Percentiles rank a stretch among this genome's conserved stretches.
phyloP scores from a whole-genome alignment of 2,888 invertebrate species.

The Lasioglossum vierecki region DNA sequence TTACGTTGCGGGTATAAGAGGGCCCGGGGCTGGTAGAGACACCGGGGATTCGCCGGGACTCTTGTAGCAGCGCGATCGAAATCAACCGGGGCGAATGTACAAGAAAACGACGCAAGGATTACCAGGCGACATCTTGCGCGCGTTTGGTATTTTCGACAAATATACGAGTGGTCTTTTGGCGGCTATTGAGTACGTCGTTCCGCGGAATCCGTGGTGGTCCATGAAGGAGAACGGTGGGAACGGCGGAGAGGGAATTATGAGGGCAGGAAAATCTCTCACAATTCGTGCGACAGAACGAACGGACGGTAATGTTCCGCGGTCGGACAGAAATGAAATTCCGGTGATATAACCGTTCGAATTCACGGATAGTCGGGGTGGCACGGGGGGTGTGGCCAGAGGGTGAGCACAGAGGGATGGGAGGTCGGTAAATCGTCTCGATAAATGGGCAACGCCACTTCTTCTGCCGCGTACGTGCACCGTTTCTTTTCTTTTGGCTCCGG shows the following conservation, averaged over 20 bases:
- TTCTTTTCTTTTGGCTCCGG: constrained; percentile 40
- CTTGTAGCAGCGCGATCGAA: background rate
- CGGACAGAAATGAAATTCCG: constrained; percentile 80
- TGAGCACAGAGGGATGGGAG: background rate
- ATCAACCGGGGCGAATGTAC: background rate
- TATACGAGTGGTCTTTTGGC: constrained; percentile 45
- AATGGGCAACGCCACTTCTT: constrained; percentile 69
- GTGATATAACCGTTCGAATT: constrained; percentile 80
- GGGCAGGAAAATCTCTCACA: constrained; percentile 62
- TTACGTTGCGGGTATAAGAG: background rate
- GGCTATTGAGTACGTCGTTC: constrained; percentile 62
- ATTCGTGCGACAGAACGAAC: constrained; percentile 71
- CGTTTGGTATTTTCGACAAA: constrained; percentile 27
- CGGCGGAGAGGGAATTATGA: constrained; percentile 51
- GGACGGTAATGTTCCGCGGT: constrained; percentile 76
- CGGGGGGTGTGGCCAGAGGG: background rate
- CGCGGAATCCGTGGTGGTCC: constrained; percentile 49
- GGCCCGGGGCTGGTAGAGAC: background rate
- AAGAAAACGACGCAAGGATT: constrained; percentile 8
- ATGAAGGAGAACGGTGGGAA: constrained; percentile 7
- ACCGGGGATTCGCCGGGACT: background rate
- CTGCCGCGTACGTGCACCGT: constrained; percentile 45
- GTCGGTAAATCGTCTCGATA: constrained; percentile 75
- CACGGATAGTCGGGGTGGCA: constrained; percentile 62
- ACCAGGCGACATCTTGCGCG: background rate